A percentile compares a stretch with the other conserved stretches of the same genome.
phyloP scores from a whole-genome alignment of 2,888 invertebrate species.

The Euplagia quadripunctaria region DNA sequence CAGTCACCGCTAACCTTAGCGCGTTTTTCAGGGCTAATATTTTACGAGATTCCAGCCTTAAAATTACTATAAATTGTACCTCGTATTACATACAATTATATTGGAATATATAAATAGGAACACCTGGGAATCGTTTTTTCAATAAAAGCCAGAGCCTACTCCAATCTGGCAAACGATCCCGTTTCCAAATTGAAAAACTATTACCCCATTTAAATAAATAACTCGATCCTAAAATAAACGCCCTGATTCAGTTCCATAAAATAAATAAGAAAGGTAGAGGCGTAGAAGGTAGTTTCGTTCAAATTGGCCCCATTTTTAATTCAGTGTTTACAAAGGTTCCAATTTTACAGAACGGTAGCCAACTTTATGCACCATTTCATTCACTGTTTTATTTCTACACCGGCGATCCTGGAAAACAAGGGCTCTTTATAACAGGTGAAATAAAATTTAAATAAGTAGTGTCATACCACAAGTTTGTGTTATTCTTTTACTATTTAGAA shows the following conservation, averaged over 20 bases:
- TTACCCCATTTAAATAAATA: constrained; percentile 16
- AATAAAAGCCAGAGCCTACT: constrained; percentile 6
- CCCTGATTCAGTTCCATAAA: constrained; percentile 14
- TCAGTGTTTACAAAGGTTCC: constrained; percentile 20
- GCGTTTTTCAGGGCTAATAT: not conserved
- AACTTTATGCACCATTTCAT: constrained; percentile 22
- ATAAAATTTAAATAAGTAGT: constrained; percentile 13
- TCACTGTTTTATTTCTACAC: constrained; percentile 18
- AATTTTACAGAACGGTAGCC: constrained; percentile 16
- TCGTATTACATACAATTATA: not conserved
- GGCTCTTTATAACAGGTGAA: constrained; percentile 4
- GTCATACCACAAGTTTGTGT: constrained; percentile 4
- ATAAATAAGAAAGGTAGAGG: constrained; percentile 12
- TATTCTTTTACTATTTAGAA: not conserved
- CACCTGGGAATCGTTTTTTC: constrained; percentile 1
- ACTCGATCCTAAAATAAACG: constrained; percentile 13
- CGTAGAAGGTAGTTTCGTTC: constrained; percentile 10
- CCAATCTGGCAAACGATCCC: not conserved
- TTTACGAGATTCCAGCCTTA: not conserved
- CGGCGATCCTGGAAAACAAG: constrained; percentile 7
- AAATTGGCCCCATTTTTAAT: constrained; percentile 21
- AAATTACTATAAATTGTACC: not conserved
- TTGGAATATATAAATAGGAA: not conserved
- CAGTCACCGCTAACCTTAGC: not conserved
- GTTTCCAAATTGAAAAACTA: constrained; percentile 15